Evolutionary conservation across 1,140 invertebrate species (phyloP).

Genomic region (Drosophila kepulauana): DNA sequence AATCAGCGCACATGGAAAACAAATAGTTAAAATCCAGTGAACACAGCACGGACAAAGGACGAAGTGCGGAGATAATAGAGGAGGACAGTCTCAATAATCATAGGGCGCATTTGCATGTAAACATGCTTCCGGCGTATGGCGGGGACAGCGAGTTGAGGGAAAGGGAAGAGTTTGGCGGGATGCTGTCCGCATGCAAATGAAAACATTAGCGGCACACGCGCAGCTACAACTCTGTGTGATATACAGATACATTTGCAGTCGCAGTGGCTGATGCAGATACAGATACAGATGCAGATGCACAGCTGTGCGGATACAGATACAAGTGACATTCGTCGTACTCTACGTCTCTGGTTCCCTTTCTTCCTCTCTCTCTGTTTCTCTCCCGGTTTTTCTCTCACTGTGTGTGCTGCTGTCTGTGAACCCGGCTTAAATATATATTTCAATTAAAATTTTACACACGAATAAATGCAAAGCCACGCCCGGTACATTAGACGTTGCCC

Average conservation of each 20-base stretch:
- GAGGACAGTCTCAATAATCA: conserved; percentile 65
- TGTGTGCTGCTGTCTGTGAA: conserved; percentile 9
- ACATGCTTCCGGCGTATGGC: conserved; percentile 59
- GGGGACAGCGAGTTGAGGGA: not conserved
- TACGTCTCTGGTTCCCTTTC: not conserved
- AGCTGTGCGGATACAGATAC: conserved; percentile 41
- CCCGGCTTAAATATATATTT: conserved; percentile 75
- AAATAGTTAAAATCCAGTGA: conserved; percentile 63
- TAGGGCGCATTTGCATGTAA: conserved; percentile 74
- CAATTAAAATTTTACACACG: conserved; percentile 82
- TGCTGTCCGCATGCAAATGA: conserved; percentile 78
- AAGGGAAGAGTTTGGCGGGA: conserved; percentile 4
- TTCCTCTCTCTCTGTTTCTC: not conserved
- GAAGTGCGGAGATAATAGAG: conserved; percentile 3
- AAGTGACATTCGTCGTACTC: conserved; percentile 60
- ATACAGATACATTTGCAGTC: conserved; percentile 7
- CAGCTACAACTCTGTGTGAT: conserved; percentile 31
- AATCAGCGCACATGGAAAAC: conserved; percentile 63
- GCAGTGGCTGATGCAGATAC: not conserved
- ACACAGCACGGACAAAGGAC: not conserved
- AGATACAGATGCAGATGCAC: conserved; percentile 22
- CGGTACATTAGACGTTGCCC: conserved; percentile 63
- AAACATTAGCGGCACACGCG: conserved; percentile 75
- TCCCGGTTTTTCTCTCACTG: not conserved
- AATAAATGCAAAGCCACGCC: conserved; percentile 79